Evolutionary conservation across 2,113 vertebrate genomes (phyloP).

Genomic region (Oceanites oceanicus): DNA sequence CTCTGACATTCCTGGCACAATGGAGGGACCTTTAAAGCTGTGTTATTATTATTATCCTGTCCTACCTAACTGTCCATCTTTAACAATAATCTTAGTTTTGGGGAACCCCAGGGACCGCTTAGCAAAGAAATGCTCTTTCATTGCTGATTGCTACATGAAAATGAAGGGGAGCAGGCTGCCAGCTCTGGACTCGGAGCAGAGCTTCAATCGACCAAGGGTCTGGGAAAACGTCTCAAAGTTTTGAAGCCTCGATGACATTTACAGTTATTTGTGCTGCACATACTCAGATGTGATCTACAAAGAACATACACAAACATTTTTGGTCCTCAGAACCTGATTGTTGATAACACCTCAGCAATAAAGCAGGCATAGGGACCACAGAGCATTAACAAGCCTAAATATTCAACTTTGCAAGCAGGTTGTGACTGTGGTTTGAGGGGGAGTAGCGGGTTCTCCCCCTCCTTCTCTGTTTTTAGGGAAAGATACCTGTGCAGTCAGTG

Average conservation of each 20-base stretch:
- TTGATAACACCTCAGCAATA: neutral
- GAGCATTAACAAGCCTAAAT: neutral
- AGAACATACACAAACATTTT: neutral
- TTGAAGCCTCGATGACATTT: neutral
- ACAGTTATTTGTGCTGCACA: constrained; percentile 2
- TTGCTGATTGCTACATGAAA: constrained; percentile 30
- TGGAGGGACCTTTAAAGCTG: neutral
- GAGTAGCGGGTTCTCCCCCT: neutral
- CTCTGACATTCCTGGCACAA: constrained; percentile 31
- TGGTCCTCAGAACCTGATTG: neutral
- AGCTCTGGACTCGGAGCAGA: neutral
- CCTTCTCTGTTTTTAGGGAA: neutral
- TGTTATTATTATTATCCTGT: neutral
- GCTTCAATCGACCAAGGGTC: neutral
- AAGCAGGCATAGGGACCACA: neutral
- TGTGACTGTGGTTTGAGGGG: neutral
- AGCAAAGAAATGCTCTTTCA: constrained; percentile 50
- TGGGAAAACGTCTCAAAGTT: constrained; percentile 1
- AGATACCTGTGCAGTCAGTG: neutral
- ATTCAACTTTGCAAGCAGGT: neutral
- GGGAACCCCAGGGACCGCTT: constrained; percentile 8
- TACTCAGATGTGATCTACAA: neutral
- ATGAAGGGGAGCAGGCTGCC: constrained; percentile 30
- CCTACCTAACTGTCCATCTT: neutral
- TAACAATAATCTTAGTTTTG: constrained; percentile 22